Base-by-base conservation (phyloP, 2,888 invertebrate genomes). In the Idaea biselata region DNA sequence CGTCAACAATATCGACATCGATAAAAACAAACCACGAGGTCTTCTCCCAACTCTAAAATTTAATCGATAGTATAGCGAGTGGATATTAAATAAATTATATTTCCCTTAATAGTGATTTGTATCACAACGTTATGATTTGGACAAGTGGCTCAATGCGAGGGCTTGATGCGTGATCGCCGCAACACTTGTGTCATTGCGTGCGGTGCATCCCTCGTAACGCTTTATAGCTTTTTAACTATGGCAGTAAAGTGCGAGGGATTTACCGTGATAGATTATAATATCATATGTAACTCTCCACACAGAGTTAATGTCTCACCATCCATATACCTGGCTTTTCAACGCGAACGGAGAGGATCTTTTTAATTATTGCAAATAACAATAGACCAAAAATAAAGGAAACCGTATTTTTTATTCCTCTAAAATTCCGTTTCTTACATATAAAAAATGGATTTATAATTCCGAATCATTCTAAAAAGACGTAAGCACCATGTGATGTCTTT, bases 71-170 rank as follows among this genome's bases (percentile, higher is more conserved):
- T 72, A 81, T 80, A 82, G 84, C 85, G 83, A 88, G 84, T 88
- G 78, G 81, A 84, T 87, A 89, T 88, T 87, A 89, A 90, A 89
- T 87, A 89, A 89, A 89, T 89, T 86, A 88, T 84, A 87, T 83
- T 87, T 76, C 67, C 77, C 86, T 80, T 89, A 89, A 88, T 89
- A 86, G 83, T 89, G 89, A 90, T 91, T 89, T 89, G 87, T 89
- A 88, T 87, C 85, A 79, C 79, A 82, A 84, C 82, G 85, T 86
- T 90, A 88, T 89, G 88, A 91, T 88, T 89, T 84, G 84, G 75
- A 89, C 89, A 91, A 91, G 91, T 90, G 88, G 87, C 84, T 74
- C 73, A 87, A 86, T 86, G 67, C 73, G 69, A 79, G 73, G 80
- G 44, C 11, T 44, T 44, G 44, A 44, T 44, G 44, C 44, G 44